Base-by-base conservation (phyloP, 2,113 vertebrate genomes). In the Pantherophis guttatus region DNA sequence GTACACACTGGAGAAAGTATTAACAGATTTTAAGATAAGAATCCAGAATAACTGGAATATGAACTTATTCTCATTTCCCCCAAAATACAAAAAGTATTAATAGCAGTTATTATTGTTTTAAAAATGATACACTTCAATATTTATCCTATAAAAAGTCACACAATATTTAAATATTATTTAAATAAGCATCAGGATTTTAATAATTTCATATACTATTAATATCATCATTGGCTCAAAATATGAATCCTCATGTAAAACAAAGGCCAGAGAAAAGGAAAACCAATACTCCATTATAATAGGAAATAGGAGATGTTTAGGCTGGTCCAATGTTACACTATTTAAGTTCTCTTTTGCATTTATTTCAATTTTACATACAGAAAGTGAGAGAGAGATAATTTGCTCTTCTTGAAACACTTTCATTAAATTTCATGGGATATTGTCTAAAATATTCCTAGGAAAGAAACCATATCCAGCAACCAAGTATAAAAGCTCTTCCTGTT, bases 221-320 rank as follows among this genome's bases (percentile, higher is more conserved):
- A 44, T 48, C 23, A 59, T 57, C 17, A 55, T 59, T 85, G 54
- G 53, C 50, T 85, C 65, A 81, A 86, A 90, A 58, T 90, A 85
- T 58, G 65, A 50, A 81, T 85, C 70, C 88, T 86, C 29, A 29
- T 48, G 59, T 13, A 59, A 85, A 75, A 86, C 4, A 52, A 29
- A 52, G 65, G 70, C 50, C 24, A 86, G 59, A 75, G n/a, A 65
- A 75, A 88, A 54, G 59, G 13, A 70, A 57, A 93, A 93, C 86
- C 70, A 90, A 93, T 93, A 95, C 91, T 93, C 44, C 7, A 94
- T 97, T 94, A 91, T 95, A 93, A 96, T 94, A 92, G 94, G 93
- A 96, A 97, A 96, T 59, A 48, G 93, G 19, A 93, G 93, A 54
- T 93, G 24, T 94, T 92, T 94, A 94, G 93, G 93, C 93, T 95